Conservation (phyloP, 64 coral and sea anemone species). For the Montipora foliosa region DNA sequence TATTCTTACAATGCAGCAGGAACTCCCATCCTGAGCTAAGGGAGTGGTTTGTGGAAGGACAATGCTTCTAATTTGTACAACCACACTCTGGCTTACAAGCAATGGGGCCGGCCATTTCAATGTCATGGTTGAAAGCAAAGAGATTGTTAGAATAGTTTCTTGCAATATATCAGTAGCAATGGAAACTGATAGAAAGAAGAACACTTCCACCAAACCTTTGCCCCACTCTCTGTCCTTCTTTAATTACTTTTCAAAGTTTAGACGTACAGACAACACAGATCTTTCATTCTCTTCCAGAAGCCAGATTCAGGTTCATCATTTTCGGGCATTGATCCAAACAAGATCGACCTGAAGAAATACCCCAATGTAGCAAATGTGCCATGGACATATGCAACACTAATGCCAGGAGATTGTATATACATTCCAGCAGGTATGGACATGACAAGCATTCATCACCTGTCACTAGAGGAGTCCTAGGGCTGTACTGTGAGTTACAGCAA, state of each 20-base stretch:
- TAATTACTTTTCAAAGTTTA: background rate
- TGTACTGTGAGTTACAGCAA: too few relatives aligned
- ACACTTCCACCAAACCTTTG: too few relatives aligned
- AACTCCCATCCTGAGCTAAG: too few relatives aligned
- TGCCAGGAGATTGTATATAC: slow-evolving; percentile 94
- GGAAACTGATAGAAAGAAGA: too few relatives aligned
- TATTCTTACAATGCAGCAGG: background rate
- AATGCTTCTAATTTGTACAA: too few relatives aligned
- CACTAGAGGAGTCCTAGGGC: too few relatives aligned
- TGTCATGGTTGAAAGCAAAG: too few relatives aligned
- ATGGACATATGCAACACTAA: slow-evolving; percentile 94
- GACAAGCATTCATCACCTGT: background rate
- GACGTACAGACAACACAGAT: background rate
- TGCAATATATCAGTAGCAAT: too few relatives aligned
- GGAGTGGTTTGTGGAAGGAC: too few relatives aligned
- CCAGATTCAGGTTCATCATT: slow-evolving; percentile 83
- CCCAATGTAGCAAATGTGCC: slow-evolving; percentile 86
- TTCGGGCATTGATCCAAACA: slow-evolving; percentile 84
- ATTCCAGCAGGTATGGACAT: slow-evolving; percentile 85
- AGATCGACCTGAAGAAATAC: slow-evolving; percentile 75
- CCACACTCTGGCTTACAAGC: too few relatives aligned
- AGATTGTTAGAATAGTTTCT: too few relatives aligned
- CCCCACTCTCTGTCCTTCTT: background rate
- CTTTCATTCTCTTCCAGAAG: slow-evolving; percentile 45
- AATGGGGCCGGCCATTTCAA: too few relatives aligned